phyloP scores from a whole-genome alignment of 2,113 vertebrate genomes.

The Myiozetetes cayanensis region DNA sequence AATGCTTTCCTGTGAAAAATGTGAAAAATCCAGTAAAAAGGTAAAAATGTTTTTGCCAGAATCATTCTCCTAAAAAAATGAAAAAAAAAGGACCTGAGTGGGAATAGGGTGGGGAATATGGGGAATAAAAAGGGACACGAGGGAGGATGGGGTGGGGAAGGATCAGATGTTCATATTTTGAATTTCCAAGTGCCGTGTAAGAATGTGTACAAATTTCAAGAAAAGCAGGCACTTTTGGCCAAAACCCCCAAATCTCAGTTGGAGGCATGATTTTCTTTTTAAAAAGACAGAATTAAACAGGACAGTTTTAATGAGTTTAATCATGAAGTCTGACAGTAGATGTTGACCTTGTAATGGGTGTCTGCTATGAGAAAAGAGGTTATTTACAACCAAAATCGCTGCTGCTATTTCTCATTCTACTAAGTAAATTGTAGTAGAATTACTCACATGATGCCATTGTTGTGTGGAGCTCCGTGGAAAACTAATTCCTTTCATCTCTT shows the following conservation, averaged over 20 bases:
- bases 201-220: neutral
- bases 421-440: conserved; percentile 1
- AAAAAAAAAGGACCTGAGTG: neutral
- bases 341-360: neutral
- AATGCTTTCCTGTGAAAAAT: neutral
- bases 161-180: neutral
- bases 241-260: neutral
- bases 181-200: neutral
- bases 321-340: neutral
- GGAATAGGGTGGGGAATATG: neutral
- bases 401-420: conserved; percentile 5
- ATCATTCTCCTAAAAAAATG: neutral
- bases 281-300: neutral
- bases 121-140: neutral
- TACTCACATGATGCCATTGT: neutral
- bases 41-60: neutral
- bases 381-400: neutral
- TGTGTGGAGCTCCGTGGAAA: neutral
- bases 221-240: accelerated
- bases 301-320: conserved; percentile 11
- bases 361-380: conserved; percentile 2
- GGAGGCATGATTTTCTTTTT: neutral
- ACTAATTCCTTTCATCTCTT: neutral
- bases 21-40: neutral
- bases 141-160: neutral